Evolutionary conservation across 2,888 invertebrate species (phyloP).

Genomic region (Pyrocoelia pectoralis): DNA sequence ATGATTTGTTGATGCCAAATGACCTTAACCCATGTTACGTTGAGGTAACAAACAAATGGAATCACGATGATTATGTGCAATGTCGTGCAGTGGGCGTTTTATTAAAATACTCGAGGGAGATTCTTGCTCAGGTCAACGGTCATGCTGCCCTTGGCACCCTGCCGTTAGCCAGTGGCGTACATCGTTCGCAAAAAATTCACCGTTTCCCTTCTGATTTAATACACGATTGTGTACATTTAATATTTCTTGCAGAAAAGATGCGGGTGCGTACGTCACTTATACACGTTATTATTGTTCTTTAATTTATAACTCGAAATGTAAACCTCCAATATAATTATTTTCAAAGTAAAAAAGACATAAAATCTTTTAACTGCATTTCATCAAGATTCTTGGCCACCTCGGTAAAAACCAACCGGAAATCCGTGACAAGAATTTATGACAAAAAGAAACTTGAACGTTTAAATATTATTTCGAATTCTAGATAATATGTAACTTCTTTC

Average conservation of each 20-base stretch:
- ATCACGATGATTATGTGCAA: slow-evolving; percentile 25
- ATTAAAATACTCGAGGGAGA: slow-evolving; percentile 33
- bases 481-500: not conserved
- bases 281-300: not conserved
- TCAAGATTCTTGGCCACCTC: not conserved
- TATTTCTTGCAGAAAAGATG: not conserved
- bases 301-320: too few species aligned
- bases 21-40: slow-evolving; percentile 28
- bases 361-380: not conserved
- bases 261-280: not conserved
- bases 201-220: not conserved
- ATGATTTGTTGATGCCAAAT: slow-evolving; percentile 22
- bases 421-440: not conserved
- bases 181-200: not conserved
- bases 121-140: slow-evolving; percentile 42
- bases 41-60: slow-evolving; percentile 32
- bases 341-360: not conserved
- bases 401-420: not conserved
- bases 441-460: not conserved
- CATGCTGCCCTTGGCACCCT: slow-evolving; percentile 41
- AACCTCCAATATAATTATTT: too few species aligned
- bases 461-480: not conserved
- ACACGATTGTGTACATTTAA: not conserved
- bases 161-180: slow-evolving; percentile 36
- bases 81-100: slow-evolving; percentile 34